These are phyloP conservation scores for Onychomys leucogaster DNA, from an alignment of 2,797 vertebrate species.

Conservation along the genomic window DNA sequence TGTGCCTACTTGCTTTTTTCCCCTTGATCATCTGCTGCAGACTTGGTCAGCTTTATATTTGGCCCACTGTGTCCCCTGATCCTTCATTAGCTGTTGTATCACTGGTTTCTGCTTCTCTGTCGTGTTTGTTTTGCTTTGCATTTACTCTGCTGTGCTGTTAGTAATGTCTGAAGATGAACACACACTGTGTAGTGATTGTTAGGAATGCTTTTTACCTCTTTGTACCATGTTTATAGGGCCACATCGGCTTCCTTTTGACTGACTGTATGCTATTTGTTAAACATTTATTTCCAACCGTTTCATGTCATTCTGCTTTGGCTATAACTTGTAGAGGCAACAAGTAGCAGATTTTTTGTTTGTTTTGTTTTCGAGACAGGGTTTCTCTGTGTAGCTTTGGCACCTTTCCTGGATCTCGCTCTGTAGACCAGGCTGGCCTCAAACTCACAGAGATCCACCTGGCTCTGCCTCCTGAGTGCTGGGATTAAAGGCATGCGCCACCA, in stretches of 20 bases:
- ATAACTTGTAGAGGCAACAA: neutral
- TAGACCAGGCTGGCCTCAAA: too few species aligned
- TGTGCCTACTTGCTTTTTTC: neutral
- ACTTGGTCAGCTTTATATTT: neutral
- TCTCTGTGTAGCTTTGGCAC: too few species aligned
- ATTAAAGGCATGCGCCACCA: too few species aligned
- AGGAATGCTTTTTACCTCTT: neutral
- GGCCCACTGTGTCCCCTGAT: neutral
- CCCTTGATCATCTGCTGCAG: neutral
- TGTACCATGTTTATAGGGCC: neutral
- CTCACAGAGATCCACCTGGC: too few species aligned
- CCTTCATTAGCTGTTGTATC: neutral
- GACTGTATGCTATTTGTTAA: neutral
- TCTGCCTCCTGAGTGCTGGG: too few species aligned
- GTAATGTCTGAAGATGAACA: neutral
- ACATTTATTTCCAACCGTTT: neutral
- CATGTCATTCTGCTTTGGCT: neutral
- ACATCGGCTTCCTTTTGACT: neutral
- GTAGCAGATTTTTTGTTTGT: neutral
- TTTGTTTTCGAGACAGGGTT: too few species aligned
- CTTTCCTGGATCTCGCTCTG: too few species aligned
- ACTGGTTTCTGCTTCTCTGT: too few species aligned
- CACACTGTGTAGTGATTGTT: neutral
- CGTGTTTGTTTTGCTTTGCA: neutral
- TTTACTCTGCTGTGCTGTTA: neutral